Evolutionary conservation across 2,113 vertebrate genomes (phyloP).

Genomic region (Amblyopsis rosae): DNA sequence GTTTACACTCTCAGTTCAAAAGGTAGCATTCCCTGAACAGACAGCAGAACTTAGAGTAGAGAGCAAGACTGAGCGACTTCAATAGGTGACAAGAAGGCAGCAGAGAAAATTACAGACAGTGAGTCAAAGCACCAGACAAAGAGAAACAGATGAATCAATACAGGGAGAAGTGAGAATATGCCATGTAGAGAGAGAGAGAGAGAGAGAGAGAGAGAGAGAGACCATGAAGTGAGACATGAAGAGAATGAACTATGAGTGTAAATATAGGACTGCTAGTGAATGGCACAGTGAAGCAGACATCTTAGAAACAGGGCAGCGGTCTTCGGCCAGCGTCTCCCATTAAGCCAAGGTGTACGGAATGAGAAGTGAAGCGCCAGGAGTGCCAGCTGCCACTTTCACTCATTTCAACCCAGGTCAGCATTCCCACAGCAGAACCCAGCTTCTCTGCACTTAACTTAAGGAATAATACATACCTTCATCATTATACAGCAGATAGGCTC

Average conservation of each 20-base stretch:
- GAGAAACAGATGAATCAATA: slow-evolving; percentile 18
- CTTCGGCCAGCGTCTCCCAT: slow-evolving; percentile 50
- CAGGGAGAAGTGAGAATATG: not conserved
- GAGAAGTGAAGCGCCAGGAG: slow-evolving; percentile 49
- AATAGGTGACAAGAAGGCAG: not conserved
- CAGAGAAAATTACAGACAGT: not conserved
- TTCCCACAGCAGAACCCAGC: slow-evolving; percentile 39
- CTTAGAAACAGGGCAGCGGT: slow-evolving; percentile 39
- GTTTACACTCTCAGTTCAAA: slow-evolving; percentile 3
- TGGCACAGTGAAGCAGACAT: slow-evolving; percentile 30
- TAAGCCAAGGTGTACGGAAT: slow-evolving; percentile 47
- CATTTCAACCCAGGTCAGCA: slow-evolving; percentile 52
- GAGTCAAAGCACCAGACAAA: not conserved
- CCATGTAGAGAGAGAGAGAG: not conserved
- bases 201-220: not conserved
- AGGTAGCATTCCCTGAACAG: slow-evolving; percentile 5
- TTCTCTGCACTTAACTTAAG: slow-evolving; percentile 21
- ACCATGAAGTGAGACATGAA: slow-evolving; percentile 18
- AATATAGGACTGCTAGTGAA: slow-evolving; percentile 3
- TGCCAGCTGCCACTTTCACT: slow-evolving; percentile 59
- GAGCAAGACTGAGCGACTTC: not conserved
- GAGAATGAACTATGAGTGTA: slow-evolving; percentile 32
- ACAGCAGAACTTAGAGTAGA: slow-evolving; percentile 13
- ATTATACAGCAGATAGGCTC: slow-evolving; percentile 31
- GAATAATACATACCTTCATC: slow-evolving; percentile 39